Evolutionary conservation across 2,113 vertebrate species (phyloP).

Genomic region (Prunella himalayana): DNA sequence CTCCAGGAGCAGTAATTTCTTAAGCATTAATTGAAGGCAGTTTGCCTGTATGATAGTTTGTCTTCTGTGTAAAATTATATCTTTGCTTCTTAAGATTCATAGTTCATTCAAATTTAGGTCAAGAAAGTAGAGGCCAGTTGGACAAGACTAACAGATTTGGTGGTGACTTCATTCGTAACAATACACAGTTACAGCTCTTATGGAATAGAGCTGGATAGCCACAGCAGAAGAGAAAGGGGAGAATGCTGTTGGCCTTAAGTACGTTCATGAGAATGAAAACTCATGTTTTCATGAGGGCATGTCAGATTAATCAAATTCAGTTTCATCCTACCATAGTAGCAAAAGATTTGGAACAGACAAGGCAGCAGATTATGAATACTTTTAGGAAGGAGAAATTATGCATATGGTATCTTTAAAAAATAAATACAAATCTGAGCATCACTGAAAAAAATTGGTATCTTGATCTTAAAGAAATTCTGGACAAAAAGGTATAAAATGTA

Average conservation of each 20-base stretch:
- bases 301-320: background rate
- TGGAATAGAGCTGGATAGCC: background rate
- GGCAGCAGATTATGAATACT: background rate
- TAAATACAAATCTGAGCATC: background rate
- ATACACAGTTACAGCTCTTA: rapidly evolving
- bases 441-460: background rate
- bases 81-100: background rate
- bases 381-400: background rate
- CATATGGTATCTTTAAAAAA: background rate
- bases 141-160: background rate
- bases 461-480: background rate
- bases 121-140: background rate
- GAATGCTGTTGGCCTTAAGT: background rate
- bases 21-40: background rate
- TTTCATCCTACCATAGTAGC: background rate
- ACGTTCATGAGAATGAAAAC: background rate
- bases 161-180: background rate
- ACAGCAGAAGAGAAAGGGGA: background rate
- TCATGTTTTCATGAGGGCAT: background rate
- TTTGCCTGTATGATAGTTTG: background rate
- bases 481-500: background rate
- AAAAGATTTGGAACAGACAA: background rate
- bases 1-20: background rate
- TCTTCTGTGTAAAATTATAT: background rate
- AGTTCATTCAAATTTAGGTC: background rate